Evolutionary conservation across 2,113 vertebrate genomes (phyloP), one percentile per base, ranked within the genome.

Genomic region (Dasypus novemcinctus): DNA sequence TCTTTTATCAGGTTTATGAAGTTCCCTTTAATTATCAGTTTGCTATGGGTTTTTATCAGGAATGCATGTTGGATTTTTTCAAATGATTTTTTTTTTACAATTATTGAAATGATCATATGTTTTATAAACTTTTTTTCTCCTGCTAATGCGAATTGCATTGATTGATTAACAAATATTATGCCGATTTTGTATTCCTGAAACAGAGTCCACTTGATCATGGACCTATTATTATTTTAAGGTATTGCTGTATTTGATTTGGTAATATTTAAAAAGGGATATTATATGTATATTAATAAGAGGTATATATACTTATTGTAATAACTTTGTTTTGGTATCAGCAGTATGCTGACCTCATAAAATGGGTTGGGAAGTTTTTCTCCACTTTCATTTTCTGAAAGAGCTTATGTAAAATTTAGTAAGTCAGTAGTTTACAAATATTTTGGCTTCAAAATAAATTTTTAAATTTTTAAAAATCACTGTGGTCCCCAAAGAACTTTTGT

Each of bases 211-310:
- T 82, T 54, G 29, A 88, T 82, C 27, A 64, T 75, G 36, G 20
- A 20, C 74, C 17, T 90, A 90, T 8, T 14, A 94, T 88, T 72
- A 84, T 86, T 94, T 85, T 82, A 15, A 66, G 43, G 92, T 85
- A 29, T 92, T 94, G 69, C 36, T 81, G 29, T 74, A 78, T 68
- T 82, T 89, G 74, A 94, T 71, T 85, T n/a, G 11, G 15, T 66
- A 59, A 52, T 31, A 61, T 79, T 71, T 87, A 29, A 6, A 36
- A 83, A 83, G 68, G 31, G 36, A 31, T 76, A 75, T 14, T 74
- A n/a, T 20, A 33, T 69, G 10, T 93, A 12, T 80, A 21, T 71
- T 75, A 20, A 93, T 93, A n/a, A 43, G 10, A 10, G 11, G 78
- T 38, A 33, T 71, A 27, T 75, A 89, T 23, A 68, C 29, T 69